Conservation (phyloP, 2,113 vertebrate species). For the Tetraodon nigroviridis region DNA sequence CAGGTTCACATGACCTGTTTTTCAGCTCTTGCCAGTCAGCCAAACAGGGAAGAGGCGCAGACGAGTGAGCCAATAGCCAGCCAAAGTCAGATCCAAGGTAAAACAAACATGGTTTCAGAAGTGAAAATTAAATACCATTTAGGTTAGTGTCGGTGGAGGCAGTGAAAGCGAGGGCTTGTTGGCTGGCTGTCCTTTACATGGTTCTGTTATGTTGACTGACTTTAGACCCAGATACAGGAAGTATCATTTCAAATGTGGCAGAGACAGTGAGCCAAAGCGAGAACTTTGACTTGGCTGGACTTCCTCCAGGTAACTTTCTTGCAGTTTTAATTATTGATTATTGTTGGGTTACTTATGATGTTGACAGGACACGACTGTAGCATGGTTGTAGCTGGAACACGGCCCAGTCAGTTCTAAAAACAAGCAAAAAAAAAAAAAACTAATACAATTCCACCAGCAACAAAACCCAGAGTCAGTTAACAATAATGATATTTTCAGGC, state of each 20-base stretch:
- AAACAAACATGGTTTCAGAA: not conserved
- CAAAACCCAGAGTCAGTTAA: not conserved
- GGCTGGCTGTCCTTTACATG: not conserved
- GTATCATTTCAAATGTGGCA: not conserved
- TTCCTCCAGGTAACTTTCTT: not conserved
- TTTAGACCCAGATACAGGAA: conserved; percentile 20
- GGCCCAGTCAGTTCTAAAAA: too few relatives aligned
- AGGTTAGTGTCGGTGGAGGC: not conserved
- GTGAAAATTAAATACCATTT: not conserved
- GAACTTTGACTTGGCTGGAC: not conserved
- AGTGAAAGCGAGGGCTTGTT: not conserved
- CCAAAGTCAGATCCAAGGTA: conserved; percentile 6
- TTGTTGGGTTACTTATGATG: not conserved
- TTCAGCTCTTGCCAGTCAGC: conserved; percentile 19
- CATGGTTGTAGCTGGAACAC: too few relatives aligned
- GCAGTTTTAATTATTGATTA: not conserved
- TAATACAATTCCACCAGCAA: not conserved
- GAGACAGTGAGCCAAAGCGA: conserved; percentile 13
- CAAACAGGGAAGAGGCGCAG: conserved; percentile 4
- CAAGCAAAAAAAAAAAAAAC: too few relatives aligned
- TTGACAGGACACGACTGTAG: too few relatives aligned
- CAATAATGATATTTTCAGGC: conserved; percentile 18
- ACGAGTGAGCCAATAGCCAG: not conserved
- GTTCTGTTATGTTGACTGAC: not conserved
- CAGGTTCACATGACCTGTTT: not conserved